These are phyloP conservation scores for Xanthorhoe spadicearia DNA, from an alignment of 2,888 invertebrate species.

Conservation along the genomic window DNA sequence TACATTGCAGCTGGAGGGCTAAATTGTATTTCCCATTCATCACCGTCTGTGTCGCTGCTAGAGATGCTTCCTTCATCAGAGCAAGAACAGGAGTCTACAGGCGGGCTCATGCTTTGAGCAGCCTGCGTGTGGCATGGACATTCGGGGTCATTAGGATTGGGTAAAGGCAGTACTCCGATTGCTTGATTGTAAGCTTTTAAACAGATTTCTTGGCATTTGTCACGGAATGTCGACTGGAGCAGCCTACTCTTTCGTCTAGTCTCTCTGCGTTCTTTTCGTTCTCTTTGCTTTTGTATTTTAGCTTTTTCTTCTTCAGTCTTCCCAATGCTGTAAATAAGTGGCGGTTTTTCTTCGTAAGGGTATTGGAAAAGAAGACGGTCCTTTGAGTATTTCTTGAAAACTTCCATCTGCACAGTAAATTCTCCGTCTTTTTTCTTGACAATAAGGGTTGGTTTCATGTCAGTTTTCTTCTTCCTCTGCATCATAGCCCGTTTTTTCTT, in stretches of 20 bases:
- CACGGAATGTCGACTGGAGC: slow-evolving; percentile 75
- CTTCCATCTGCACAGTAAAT: slow-evolving; percentile 77
- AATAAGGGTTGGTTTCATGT: slow-evolving; percentile 71
- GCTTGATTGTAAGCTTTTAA: slow-evolving; percentile 80
- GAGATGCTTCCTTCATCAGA: slow-evolving; percentile 68
- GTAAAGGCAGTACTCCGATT: slow-evolving; percentile 71
- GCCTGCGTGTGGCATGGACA: slow-evolving; percentile 69
- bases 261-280: slow-evolving; percentile 72
- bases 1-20: slow-evolving; percentile 72
- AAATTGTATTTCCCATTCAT: slow-evolving; percentile 78
- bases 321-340: slow-evolving; percentile 72
- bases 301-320: slow-evolving; percentile 72
- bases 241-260: slow-evolving; percentile 71
- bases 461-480: slow-evolving; percentile 73
- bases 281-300: slow-evolving; percentile 68
- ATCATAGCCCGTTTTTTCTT: slow-evolving; percentile 75
- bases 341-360: slow-evolving; percentile 77
- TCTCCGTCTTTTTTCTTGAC: slow-evolving; percentile 74
- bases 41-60: slow-evolving; percentile 74
- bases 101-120: slow-evolving; percentile 50
- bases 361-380: slow-evolving; percentile 72
- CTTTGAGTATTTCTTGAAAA: slow-evolving; percentile 77
- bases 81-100: slow-evolving; percentile 76
- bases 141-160: slow-evolving; percentile 70
- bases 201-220: slow-evolving; percentile 79